These are phyloP conservation scores for Leucophenga varia DNA, from an alignment of 1,140 invertebrate genomes.

Conservation along the genomic window DNA sequence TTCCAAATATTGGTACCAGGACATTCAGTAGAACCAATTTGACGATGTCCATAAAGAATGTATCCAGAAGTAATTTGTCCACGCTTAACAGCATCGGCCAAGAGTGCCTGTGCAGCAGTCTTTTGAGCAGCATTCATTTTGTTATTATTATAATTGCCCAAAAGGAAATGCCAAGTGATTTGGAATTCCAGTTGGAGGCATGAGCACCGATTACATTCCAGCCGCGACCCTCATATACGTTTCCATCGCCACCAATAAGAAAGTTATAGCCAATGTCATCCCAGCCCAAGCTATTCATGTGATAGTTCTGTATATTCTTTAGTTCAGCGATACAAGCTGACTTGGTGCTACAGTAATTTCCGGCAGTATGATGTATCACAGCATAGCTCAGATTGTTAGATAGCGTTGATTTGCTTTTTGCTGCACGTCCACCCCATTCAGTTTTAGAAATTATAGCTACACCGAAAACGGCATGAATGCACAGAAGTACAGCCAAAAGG, in stretches of 20 bases:
- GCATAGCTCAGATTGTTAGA: constrained; percentile 66
- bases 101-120: constrained; percentile 61
- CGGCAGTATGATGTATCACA: constrained; percentile 74
- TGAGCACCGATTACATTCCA: constrained; percentile 70
- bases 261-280: constrained; percentile 71
- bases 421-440: constrained; percentile 65
- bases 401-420: constrained; percentile 57
- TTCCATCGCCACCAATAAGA: constrained; percentile 60
- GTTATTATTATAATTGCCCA: constrained; percentile 60
- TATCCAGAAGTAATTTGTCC: constrained; percentile 65
- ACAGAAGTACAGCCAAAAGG: constrained; percentile 33
- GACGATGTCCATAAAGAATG: constrained; percentile 69
- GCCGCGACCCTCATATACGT: constrained; percentile 69
- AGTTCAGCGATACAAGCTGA: constrained; percentile 59
- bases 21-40: constrained; percentile 68
- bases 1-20: constrained; percentile 69
- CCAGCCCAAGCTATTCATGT: constrained; percentile 65
- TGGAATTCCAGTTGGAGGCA: constrained; percentile 65
- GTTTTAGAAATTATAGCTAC: constrained; percentile 58
- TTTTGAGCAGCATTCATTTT: constrained; percentile 39
- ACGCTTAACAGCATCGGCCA: constrained; percentile 62
- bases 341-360: constrained; percentile 59
- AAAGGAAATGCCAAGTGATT: constrained; percentile 68
- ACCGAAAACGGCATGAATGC: constrained; percentile 34
- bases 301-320: constrained; percentile 62